A percentile compares a stretch with the other conserved stretches of the same genome.
These are phyloP conservation scores for Acipenser oxyrinchus DNA, from an alignment of 2,797 vertebrate genomes.

Conservation along the genomic window DNA sequence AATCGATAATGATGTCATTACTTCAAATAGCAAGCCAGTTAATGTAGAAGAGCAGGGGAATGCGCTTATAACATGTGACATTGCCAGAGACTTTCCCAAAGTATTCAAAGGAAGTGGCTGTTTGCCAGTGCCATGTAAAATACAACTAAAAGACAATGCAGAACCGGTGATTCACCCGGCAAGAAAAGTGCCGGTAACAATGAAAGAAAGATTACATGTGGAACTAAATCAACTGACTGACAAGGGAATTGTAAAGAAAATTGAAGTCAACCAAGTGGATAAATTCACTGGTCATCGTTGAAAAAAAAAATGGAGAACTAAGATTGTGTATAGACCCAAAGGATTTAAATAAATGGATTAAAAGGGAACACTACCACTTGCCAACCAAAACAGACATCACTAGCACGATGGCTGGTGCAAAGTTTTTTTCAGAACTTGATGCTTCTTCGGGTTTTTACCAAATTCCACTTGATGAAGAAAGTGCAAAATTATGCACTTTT, in stretches of 20 bases:
- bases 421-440: not conserved
- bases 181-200: slow-evolving; percentile 16
- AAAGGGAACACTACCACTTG: not conserved
- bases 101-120: no score
- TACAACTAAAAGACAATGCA: slow-evolving; percentile 13
- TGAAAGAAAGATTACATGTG: slow-evolving; percentile 13
- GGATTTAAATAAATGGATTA: not conserved
- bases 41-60: no score
- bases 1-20: no score
- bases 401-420: no score
- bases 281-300: slow-evolving; percentile 9
- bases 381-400: not conserved
- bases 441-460: not conserved
- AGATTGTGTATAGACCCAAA: not conserved
- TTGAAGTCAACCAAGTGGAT: slow-evolving; percentile 5
- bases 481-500: not conserved
- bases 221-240: slow-evolving; percentile 6
- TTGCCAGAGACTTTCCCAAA: no score
- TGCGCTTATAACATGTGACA: no score
- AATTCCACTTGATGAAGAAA: not conserved
- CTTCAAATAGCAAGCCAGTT: no score
- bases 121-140: no score
- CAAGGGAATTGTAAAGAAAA: slow-evolving; percentile 3
- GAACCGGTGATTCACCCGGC: slow-evolving; percentile 10
- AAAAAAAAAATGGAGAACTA: slow-evolving; percentile 10